Evolutionary conservation across 2,888 invertebrate genomes (phyloP).

Genomic region (Caenorhabditis drosophilae): DNA sequence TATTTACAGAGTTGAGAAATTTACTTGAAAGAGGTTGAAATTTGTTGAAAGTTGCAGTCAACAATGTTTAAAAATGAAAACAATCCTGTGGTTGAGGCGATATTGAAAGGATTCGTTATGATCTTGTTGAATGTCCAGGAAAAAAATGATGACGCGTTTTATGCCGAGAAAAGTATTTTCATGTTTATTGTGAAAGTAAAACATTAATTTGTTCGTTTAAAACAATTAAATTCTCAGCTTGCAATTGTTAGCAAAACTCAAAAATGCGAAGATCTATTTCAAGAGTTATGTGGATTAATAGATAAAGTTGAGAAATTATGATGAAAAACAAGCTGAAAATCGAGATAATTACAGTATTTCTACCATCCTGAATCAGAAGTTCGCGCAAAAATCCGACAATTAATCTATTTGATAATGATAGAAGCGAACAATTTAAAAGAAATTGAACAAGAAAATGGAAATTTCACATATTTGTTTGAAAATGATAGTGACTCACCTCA

Average conservation of each 20-base stretch:
- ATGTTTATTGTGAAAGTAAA: slow-evolving; percentile 16
- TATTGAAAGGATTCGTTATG: slow-evolving; percentile 9
- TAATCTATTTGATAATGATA: slow-evolving; percentile 10
- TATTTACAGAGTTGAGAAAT: slow-evolving; percentile 7
- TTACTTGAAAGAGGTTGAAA: background rate
- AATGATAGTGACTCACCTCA: slow-evolving; percentile 4
- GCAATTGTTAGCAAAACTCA: slow-evolving; percentile 17
- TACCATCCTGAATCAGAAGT: slow-evolving; percentile 10
- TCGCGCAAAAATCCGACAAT: slow-evolving; percentile 5
- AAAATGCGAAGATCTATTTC: slow-evolving; percentile 21
- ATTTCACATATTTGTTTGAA: slow-evolving; percentile 11
- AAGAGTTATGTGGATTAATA: slow-evolving; percentile 13
- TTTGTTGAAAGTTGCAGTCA: slow-evolving; percentile 10
- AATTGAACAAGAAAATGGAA: slow-evolving; percentile 14
- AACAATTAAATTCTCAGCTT: slow-evolving; percentile 3
- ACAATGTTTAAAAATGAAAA: slow-evolving; percentile 10
- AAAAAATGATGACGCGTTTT: slow-evolving; percentile 8
- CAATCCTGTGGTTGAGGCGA: slow-evolving; percentile 11
- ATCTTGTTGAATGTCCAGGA: slow-evolving; percentile 12
- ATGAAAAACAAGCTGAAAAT: background rate
- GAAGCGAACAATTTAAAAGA: slow-evolving; percentile 15
- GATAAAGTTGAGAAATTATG: background rate
- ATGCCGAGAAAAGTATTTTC: slow-evolving; percentile 8
- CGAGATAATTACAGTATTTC: slow-evolving; percentile 2
- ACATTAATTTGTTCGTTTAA: too few relatives aligned